phyloP scores from a whole-genome alignment of 2,113 vertebrate species.

The Alethe castanea region DNA sequence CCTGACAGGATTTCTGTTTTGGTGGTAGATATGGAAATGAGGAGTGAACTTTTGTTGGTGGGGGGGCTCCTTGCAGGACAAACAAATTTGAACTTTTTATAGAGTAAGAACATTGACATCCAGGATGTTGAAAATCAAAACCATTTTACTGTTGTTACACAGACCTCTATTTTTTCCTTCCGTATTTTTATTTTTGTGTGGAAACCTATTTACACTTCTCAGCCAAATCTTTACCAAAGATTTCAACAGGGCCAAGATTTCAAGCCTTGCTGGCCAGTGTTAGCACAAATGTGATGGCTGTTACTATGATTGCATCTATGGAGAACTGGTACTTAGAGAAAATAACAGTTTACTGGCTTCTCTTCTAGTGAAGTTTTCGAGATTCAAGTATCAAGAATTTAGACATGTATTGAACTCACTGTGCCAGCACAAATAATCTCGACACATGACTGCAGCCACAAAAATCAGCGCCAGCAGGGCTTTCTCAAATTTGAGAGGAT shows the following conservation, averaged over 20 bases:
- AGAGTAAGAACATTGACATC: neutral
- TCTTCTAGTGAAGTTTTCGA: neutral
- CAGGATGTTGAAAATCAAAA: neutral
- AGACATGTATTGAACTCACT: neutral
- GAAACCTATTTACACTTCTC: neutral
- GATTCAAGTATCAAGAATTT: neutral
- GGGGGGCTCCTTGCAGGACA: neutral
- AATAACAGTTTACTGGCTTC: neutral
- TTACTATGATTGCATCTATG: neutral
- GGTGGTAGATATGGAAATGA: neutral
- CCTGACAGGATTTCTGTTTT: neutral
- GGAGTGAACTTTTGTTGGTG: neutral
- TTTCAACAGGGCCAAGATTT: neutral
- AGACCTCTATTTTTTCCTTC: neutral
- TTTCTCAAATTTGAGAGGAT: neutral
- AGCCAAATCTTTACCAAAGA: neutral
- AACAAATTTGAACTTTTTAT: neutral
- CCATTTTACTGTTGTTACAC: neutral
- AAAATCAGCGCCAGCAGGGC: neutral
- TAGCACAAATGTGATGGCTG: neutral
- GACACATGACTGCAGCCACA: neutral
- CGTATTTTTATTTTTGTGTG: neutral
- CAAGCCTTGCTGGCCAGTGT: neutral
- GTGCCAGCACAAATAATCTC: neutral
- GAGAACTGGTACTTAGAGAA: neutral